phyloP scores from a whole-genome alignment of 2,797 vertebrate genomes.

The Tadarida brasiliensis region DNA sequence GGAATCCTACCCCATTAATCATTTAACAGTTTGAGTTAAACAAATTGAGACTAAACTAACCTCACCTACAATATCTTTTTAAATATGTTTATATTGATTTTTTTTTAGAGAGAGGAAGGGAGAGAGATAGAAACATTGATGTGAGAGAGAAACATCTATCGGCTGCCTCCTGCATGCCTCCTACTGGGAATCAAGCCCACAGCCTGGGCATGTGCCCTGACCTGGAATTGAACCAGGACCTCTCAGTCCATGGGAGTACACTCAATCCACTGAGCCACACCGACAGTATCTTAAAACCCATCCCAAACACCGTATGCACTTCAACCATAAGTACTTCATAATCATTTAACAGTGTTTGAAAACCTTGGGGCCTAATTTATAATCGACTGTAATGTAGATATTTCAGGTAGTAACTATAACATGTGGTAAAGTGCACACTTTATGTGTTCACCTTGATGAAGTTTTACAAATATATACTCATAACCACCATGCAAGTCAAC shows the following conservation, averaged over 20 bases:
- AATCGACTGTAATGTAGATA: neutral
- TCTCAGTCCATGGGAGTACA: no score
- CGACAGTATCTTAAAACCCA: neutral
- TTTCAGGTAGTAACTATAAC: neutral
- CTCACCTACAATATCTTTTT: neutral
- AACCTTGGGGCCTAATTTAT: neutral
- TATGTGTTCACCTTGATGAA: neutral
- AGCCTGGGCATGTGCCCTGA: no score
- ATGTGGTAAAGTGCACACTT: neutral
- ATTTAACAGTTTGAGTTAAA: neutral
- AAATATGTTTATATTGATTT: no score
- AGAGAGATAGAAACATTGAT: no score
- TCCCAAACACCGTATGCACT: neutral
- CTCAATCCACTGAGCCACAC: no score
- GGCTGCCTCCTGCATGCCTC: no score
- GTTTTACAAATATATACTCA: neutral
- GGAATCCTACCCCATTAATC: neutral
- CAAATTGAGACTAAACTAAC: neutral
- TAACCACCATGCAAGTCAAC: neutral
- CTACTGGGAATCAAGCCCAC: no score
- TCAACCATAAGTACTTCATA: neutral
- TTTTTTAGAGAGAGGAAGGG: no score
- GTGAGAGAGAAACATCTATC: no score
- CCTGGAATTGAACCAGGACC: no score
- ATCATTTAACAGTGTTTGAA: neutral